Conservation (phyloP, 1,140 invertebrate genomes). For the Drosophila tani region DNA sequence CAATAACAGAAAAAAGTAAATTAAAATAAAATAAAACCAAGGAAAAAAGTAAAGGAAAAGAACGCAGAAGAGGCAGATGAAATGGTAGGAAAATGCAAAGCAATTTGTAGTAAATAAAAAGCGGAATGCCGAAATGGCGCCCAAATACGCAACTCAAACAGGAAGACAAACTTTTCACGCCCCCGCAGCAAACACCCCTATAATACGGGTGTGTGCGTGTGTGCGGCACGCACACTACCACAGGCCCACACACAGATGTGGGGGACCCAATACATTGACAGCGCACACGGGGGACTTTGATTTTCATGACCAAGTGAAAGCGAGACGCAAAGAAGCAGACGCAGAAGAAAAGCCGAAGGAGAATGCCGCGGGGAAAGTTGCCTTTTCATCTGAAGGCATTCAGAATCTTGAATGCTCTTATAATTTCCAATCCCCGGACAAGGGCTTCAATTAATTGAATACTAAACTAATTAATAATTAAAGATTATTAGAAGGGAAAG, state of each 20-base stretch:
- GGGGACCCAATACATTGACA: constrained; percentile 25
- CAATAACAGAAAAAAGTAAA: constrained; percentile 40
- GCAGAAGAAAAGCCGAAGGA: constrained; percentile 8
- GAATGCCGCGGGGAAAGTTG: constrained; percentile 14
- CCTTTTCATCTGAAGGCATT: constrained; percentile 6
- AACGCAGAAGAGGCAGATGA: neutral
- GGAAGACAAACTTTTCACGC: constrained; percentile 52
- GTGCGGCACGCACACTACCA: constrained; percentile 5
- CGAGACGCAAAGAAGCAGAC: constrained; percentile 19
- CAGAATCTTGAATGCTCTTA: constrained; percentile 32
- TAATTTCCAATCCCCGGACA: neutral
- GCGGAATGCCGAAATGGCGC: constrained; percentile 33
- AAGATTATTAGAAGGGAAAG: too few species aligned
- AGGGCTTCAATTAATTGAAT: neutral
- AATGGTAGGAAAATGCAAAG: constrained; percentile 55
- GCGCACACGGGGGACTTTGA: constrained; percentile 37
- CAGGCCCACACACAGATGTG: constrained; percentile 12
- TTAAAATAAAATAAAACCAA: constrained; percentile 8
- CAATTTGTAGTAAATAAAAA: constrained; percentile 66
- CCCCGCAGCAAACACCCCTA: constrained; percentile 14
- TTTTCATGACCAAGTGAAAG: constrained; percentile 55
- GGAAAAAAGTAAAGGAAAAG: neutral
- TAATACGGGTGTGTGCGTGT: constrained; percentile 1
- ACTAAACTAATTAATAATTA: constrained; percentile 8
- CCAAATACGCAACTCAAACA: constrained; percentile 57